Conservation (phyloP, 2,797 vertebrate genomes). For the Halcyon smyrnensis region DNA sequence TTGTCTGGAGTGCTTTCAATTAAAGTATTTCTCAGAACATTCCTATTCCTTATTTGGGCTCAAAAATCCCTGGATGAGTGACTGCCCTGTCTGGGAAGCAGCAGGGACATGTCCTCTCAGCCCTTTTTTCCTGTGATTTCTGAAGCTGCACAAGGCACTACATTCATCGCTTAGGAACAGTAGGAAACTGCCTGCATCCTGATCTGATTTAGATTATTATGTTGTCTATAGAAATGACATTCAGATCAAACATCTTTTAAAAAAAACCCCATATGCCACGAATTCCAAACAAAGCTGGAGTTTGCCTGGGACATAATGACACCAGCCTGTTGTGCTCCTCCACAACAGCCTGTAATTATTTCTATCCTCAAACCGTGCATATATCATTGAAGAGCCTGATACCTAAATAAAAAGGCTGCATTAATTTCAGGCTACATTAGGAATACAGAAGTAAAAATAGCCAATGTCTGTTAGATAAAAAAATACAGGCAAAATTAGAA, state of each 20-base stretch:
- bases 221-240: neutral
- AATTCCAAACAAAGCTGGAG: slow-evolving; percentile 48
- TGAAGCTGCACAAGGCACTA: neutral
- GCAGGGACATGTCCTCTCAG: neutral
- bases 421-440: slow-evolving; percentile 69
- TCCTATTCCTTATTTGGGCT: neutral
- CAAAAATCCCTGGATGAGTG: neutral
- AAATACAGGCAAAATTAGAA: slow-evolving; percentile 28
- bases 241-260: neutral
- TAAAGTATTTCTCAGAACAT: neutral
- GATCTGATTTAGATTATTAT: slow-evolving; percentile 34
- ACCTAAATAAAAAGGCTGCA: slow-evolving; percentile 47
- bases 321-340: slow-evolving; percentile 49
- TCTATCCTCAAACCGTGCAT: slow-evolving; percentile 45
- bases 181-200: neutral
- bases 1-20: neutral
- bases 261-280: neutral
- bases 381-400: slow-evolving; percentile 8
- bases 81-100: fast-evolving
- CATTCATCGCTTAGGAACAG: neutral
- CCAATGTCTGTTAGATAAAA: neutral
- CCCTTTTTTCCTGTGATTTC: neutral
- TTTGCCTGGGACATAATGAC: slow-evolving; percentile 36
- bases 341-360: slow-evolving; percentile 40
- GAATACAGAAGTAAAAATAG: slow-evolving; percentile 45